Percentiles rank a stretch among this genome's conserved stretches.
Evolutionary conservation across 2,888 invertebrate species (phyloP).

Genomic region (Ceraclea dissimilis): DNA sequence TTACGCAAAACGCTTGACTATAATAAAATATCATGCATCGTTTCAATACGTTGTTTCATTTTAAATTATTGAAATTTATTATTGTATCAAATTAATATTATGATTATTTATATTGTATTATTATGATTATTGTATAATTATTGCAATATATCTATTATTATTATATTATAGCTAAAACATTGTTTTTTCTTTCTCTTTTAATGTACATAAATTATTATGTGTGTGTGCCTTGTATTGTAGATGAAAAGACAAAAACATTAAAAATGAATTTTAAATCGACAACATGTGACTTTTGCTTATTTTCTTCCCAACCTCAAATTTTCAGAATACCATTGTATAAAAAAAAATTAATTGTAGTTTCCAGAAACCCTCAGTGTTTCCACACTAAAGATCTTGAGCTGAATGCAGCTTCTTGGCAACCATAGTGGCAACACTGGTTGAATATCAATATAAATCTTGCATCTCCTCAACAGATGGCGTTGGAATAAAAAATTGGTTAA

Average conservation of each 20-base stretch:
- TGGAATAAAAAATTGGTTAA: too few relatives aligned
- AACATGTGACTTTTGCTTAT: conserved; percentile 17
- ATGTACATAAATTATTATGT: conserved; percentile 37
- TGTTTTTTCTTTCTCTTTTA: conserved; percentile 16
- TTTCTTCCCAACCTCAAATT: background rate
- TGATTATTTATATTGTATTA: background rate
- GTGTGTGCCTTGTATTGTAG: conserved; percentile 66
- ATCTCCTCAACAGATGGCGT: too few relatives aligned
- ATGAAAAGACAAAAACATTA: conserved; percentile 54
- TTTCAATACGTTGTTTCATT: conserved; percentile 10
- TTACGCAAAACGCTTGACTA: conserved; percentile 14
- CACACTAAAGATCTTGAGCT: too few relatives aligned
- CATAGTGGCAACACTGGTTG: too few relatives aligned
- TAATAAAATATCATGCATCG: conserved; percentile 8
- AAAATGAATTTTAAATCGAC: conserved; percentile 36
- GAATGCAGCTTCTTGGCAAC: too few relatives aligned
- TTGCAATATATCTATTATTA: conserved; percentile 14
- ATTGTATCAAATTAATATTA: background rate
- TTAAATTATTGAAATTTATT: conserved; percentile 10
- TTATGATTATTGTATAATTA: conserved; percentile 15
- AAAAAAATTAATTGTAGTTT: too few relatives aligned
- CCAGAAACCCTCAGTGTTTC: too few relatives aligned
- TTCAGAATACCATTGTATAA: too few relatives aligned
- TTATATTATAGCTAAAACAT: background rate
- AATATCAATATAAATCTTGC: too few relatives aligned